Conservation (phyloP, 2,888 invertebrate genomes). For the Spodoptera littoralis region DNA sequence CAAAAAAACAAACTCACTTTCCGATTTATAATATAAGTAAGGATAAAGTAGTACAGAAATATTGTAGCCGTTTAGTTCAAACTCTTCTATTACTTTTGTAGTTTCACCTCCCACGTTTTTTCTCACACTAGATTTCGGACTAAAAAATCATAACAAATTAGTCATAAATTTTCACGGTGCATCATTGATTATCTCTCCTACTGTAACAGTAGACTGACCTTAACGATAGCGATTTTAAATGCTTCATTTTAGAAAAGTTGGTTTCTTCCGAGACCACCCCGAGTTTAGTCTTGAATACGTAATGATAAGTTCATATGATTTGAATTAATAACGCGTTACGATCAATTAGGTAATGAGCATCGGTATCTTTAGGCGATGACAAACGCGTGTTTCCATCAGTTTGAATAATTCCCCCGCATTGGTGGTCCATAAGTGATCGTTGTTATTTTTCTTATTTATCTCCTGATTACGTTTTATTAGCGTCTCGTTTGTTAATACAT, state of each 20-base stretch:
- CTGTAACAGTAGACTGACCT: constrained; percentile 72
- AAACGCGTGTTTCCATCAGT: constrained; percentile 59
- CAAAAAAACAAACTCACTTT: too few relatives aligned
- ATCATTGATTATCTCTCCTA: constrained; percentile 74
- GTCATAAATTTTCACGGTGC: constrained; percentile 80
- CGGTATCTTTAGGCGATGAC: constrained; percentile 65
- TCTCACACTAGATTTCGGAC: constrained; percentile 23
- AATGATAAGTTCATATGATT: constrained; percentile 66
- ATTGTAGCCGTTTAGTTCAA: too few relatives aligned
- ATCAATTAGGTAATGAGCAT: constrained; percentile 73
- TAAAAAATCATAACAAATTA: constrained; percentile 57
- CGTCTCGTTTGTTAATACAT: constrained; percentile 45
- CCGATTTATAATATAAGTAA: too few relatives aligned
- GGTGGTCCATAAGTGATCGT: constrained; percentile 65
- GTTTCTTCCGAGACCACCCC: constrained; percentile 76
- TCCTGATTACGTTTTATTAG: constrained; percentile 54
- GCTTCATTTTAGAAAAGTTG: constrained; percentile 68
- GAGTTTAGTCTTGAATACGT: constrained; percentile 53
- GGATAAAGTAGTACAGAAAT: too few relatives aligned
- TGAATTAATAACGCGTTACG: constrained; percentile 78
- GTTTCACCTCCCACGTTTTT: constrained; percentile 23
- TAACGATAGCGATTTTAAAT: constrained; percentile 75
- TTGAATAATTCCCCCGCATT: constrained; percentile 58
- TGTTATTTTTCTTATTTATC: constrained; percentile 53
- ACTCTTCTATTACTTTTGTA: too few relatives aligned